Evolutionary conservation across 2,888 invertebrate genomes (phyloP).

Genomic region (Listrodromus nycthemerus): DNA sequence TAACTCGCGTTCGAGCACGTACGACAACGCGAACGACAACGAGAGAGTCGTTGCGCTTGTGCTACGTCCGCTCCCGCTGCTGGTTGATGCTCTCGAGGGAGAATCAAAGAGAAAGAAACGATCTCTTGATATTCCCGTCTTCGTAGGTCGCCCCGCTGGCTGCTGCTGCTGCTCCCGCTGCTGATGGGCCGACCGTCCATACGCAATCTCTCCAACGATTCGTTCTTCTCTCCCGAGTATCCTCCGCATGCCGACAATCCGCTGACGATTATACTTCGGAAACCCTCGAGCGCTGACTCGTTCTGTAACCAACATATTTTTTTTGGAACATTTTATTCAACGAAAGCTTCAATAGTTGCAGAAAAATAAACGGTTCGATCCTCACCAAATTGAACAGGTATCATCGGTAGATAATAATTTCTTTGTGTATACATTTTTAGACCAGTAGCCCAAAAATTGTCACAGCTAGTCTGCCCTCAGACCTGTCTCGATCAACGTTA

Average conservation of each 20-base stretch:
- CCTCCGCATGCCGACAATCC: constrained; percentile 41
- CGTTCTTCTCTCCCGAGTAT: constrained; percentile 45
- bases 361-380: no score
- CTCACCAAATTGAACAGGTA: no score
- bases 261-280: constrained; percentile 4
- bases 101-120: constrained; percentile 62
- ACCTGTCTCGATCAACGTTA: no score
- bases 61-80: constrained; percentile 17
- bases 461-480: no score
- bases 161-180: constrained; percentile 59
- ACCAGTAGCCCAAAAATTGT: no score
- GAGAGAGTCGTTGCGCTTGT: constrained; percentile 61
- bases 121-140: constrained; percentile 80
- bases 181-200: constrained; percentile 74
- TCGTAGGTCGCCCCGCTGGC: constrained; percentile 78
- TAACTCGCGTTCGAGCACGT: constrained; percentile 76
- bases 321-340: background rate
- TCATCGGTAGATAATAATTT: no score
- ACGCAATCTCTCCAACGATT: constrained; percentile 66
- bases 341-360: background rate
- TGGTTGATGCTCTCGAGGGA: constrained; percentile 52
- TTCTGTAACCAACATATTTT: background rate
- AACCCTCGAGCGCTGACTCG: background rate
- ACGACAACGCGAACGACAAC: constrained; percentile 70
- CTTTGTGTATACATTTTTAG: no score